A percentile compares a stretch with the other conserved stretches of the same genome.
phyloP scores from a whole-genome alignment of 2,888 invertebrate species.

The Crioceris asparagi region DNA sequence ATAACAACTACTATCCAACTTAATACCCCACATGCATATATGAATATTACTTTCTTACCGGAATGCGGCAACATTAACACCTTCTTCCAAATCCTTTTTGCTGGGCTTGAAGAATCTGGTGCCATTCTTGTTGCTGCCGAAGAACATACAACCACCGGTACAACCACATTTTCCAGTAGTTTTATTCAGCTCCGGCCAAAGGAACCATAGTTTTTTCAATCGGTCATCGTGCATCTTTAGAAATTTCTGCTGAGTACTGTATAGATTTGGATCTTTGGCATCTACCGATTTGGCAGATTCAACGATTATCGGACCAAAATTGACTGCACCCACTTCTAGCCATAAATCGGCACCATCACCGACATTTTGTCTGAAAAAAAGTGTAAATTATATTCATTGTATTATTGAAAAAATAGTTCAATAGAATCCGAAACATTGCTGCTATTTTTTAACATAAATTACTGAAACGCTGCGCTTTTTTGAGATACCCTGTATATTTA shows the following conservation, averaged over 20 bases:
- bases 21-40: too few relatives aligned
- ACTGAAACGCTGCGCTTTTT: too few relatives aligned
- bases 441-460: too few relatives aligned
- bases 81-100: conserved; percentile 67
- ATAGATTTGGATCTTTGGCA: conserved; percentile 59
- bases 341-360: conserved; percentile 56
- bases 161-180: conserved; percentile 76
- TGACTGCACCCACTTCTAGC: conserved; percentile 85
- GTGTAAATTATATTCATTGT: too few relatives aligned
- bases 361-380: too few relatives aligned
- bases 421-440: too few relatives aligned
- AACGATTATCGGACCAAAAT: conserved; percentile 80
- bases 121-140: conserved; percentile 86
- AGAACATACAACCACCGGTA: conserved; percentile 89
- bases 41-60: conserved; percentile 38
- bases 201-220: conserved; percentile 83
- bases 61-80: conserved; percentile 71
- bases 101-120: conserved; percentile 78
- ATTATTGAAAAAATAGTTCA: too few relatives aligned
- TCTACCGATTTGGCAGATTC: conserved; percentile 78
- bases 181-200: conserved; percentile 71
- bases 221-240: conserved; percentile 74
- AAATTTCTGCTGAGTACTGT: conserved; percentile 71
- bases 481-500: too few relatives aligned
- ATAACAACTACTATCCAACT: too few relatives aligned